Base-by-base conservation (phyloP, 2,113 vertebrate genomes). In the Nematolebias whitei region DNA sequence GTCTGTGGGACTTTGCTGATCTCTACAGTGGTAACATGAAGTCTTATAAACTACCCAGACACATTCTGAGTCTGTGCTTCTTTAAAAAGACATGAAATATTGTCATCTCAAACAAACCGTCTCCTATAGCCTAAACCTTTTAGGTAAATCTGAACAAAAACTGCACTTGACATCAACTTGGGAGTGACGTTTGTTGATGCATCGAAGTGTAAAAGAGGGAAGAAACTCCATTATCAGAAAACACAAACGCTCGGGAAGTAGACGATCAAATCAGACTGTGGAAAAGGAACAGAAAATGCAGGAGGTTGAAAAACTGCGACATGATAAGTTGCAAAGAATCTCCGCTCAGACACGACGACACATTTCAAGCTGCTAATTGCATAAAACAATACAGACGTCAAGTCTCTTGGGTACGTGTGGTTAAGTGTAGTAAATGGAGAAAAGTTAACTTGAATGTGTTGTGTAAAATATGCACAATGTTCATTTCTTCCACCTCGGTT, bases 1-100 rank as follows among this genome's bases (percentile, higher is more conserved):
- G 57, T 76, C 60, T 66, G 62, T 62, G 71, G n/a, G 63, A 63
- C 68, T 70, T 39, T 38, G 50, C 57, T 65, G n/a, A 38, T 63
- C 57, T 66, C 68, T 71, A 23, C 23, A 14, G 64, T 32, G 53
- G 60, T 43, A 74, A 68, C 55, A 63, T 69, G n/a, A 78, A 63
- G 67, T 68, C 71, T 63, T 63, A 67, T 63, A 68, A 67, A 35
- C 10, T 54, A n/a, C 44, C 38, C 57, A 35, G 61, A 8, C 47
- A 32, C 51, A 26, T 61, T 67, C 57, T 39, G 2, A 60, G 5
- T 2, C 61, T 24, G 19, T 0, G n/a, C 19, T 49, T 48, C 26
- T 56, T 51, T 41, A 18, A 59, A 60, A 63, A 58, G 19, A 45
- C 52, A 35, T 51, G 23, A 72, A 58, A 72, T 61, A 22, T 56